These are phyloP conservation scores for Hirtodrosophila duncani DNA, from an alignment of 2,888 invertebrate species.

Conservation along the genomic window DNA sequence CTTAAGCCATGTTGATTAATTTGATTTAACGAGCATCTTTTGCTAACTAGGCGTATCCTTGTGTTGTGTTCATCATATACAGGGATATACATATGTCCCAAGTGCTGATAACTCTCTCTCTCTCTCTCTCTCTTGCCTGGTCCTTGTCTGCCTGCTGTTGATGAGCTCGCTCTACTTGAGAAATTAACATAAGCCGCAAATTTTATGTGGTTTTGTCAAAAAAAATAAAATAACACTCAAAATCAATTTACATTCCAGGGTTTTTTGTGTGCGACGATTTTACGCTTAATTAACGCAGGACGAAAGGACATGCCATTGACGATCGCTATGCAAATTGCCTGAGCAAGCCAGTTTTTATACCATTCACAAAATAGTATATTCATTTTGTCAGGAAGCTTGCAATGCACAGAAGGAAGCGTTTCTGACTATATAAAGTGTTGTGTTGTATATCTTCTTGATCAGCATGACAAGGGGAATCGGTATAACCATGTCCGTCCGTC, in stretches of 20 bases:
- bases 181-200: conserved; percentile 63
- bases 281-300: conserved; percentile 64
- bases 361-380: no score
- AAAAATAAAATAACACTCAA: conserved; percentile 49
- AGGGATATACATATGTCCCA: no score
- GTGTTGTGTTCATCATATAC: no score
- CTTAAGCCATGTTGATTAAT: conserved; percentile 56
- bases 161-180: conserved; percentile 1
- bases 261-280: conserved; percentile 51
- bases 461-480: no score
- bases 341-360: no score
- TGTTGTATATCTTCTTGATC: no score
- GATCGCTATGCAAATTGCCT: conserved; percentile 63
- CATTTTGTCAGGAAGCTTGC: no score
- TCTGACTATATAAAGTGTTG: no score
- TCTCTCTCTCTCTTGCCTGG: no score
- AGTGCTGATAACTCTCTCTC: no score
- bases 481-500: no score
- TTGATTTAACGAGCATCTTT: conserved; percentile 57
- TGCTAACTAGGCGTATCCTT: conserved; percentile 42
- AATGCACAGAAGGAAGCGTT: no score
- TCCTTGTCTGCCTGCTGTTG: conserved; percentile 4
- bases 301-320: conserved; percentile 11
- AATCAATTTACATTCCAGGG: conserved; percentile 59
- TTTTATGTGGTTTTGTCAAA: conserved; percentile 52